Conservation (phyloP, 2,797 vertebrate genomes). For the Parauchenoglanis punctatus region DNA sequence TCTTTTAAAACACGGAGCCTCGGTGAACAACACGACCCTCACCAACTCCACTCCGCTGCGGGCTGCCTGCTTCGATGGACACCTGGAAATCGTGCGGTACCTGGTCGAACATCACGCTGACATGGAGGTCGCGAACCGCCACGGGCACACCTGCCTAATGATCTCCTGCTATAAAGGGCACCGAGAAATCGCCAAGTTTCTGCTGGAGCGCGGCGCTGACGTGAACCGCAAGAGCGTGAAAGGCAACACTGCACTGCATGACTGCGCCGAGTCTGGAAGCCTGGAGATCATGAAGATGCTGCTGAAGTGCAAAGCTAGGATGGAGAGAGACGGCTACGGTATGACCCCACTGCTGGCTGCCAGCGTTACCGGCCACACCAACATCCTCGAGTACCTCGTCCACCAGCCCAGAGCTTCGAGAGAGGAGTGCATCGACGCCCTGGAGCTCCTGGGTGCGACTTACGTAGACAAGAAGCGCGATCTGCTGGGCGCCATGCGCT, state of each 20-base stretch:
- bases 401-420: slow-evolving; percentile 76
- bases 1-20: slow-evolving; percentile 87
- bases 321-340: slow-evolving; percentile 93
- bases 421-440: slow-evolving; percentile 85
- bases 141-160: slow-evolving; percentile 97
- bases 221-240: slow-evolving; percentile 96
- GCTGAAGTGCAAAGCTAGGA: slow-evolving; percentile 85
- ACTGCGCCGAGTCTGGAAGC: slow-evolving; percentile 94
- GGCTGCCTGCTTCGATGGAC: slow-evolving; percentile 95
- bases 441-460: slow-evolving; percentile 91
- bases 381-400: slow-evolving; percentile 94
- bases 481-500: slow-evolving; percentile 87
- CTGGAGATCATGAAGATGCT: slow-evolving; percentile 96
- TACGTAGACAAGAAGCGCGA: slow-evolving; percentile 97
- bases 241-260: slow-evolving; percentile 93
- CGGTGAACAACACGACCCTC: slow-evolving; percentile 92
- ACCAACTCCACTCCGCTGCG: slow-evolving; percentile 95
- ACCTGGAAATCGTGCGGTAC: slow-evolving; percentile 93
- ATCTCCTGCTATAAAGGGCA: slow-evolving; percentile 98
- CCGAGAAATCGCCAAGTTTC: slow-evolving; percentile 91
- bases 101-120: slow-evolving; percentile 90
- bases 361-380: slow-evolving; percentile 94
- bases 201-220: slow-evolving; percentile 89
- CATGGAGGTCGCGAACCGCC: slow-evolving; percentile 95
- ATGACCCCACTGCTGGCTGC: slow-evolving; percentile 95